Evolutionary conservation across 2,113 vertebrate genomes (phyloP), one percentile per base, ranked within the genome.

Genomic region (Lampris megalopsis): DNA sequence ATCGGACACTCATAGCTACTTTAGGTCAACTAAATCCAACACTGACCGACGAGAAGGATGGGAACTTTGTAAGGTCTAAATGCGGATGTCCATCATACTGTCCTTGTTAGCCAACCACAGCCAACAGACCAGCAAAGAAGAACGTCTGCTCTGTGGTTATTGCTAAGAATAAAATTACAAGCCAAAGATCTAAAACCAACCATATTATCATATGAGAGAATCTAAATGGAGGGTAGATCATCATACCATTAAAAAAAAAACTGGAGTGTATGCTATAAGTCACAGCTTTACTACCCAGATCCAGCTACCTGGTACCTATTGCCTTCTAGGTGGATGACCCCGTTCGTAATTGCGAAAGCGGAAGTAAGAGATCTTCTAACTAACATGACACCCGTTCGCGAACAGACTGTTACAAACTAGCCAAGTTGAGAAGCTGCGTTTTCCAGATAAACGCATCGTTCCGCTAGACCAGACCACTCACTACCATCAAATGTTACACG

Each of bases 191-290:
- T 53, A 13, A 3, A 47, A 37, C 24, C 62, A 63, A 58, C 47
- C 50, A 50, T 37, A 70, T 56, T 24, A 38, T 68, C 73, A 37
- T 60, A 66, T 9, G 41, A 62, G 70, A 63, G 8, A 50, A 74
- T 45, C 43, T 64, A 6, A 53, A 10, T 53, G 24, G 50, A 13
- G 71, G 70, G 7, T 56, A 68, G 77, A 85, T 76, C 67, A 79
- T 79, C 72, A 68, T 79, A 85, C 71, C 13, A 24, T 24, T 24
- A 36, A n/a, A 75, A 8, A 75, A 76, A 79, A 38, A 82, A 74
- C 24, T 50, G n/a, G 11, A 24, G 65, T 52, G 71, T 62, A 62
- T 36, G 56, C 65, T 4, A 0, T 82, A 82, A 90, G 82, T 88
- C 81, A 90, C 58, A 48, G 56, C 47, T 79, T 70, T 24, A 24